phyloP scores from a whole-genome alignment of 1,140 invertebrate species.

The Drosophila insularis region DNA sequence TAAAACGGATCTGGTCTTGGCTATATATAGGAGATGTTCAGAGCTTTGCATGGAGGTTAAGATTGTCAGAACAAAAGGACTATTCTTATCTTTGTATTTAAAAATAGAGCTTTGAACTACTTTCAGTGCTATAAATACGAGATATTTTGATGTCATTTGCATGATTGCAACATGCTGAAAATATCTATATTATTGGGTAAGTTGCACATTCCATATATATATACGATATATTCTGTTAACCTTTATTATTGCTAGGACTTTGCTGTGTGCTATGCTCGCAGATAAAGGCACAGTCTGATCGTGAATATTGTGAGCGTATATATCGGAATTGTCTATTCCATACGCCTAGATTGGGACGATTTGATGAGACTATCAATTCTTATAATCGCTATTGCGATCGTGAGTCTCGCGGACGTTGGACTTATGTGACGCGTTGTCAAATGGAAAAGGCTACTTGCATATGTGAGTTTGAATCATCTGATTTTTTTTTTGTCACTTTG shows the following conservation, averaged over 20 bases:
- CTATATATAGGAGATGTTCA: slow-evolving; percentile 3
- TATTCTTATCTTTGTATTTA: background rate
- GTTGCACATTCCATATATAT: background rate
- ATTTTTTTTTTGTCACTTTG: background rate
- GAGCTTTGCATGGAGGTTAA: background rate
- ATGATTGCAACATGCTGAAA: slow-evolving; percentile 24
- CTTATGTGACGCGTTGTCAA: slow-evolving; percentile 33
- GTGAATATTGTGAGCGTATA: slow-evolving; percentile 26
- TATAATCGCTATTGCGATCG: slow-evolving; percentile 35
- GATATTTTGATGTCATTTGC: background rate
- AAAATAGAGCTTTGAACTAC: background rate
- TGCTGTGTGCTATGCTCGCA: slow-evolving; percentile 1
- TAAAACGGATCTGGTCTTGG: background rate
- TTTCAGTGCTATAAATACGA: background rate
- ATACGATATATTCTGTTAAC: too few species aligned
- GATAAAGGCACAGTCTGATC: slow-evolving; percentile 11
- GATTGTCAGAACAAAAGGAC: background rate
- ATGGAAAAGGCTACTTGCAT: slow-evolving; percentile 45
- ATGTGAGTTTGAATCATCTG: slow-evolving; percentile 6
- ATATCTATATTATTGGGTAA: slow-evolving; percentile 22
- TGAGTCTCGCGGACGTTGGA: slow-evolving; percentile 27
- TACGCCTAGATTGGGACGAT: slow-evolving; percentile 18
- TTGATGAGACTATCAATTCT: slow-evolving; percentile 33
- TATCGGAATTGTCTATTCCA: slow-evolving; percentile 20
- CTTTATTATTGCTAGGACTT: slow-evolving; percentile 1